Evolutionary conservation across 2,888 invertebrate genomes (phyloP), one percentile per base, ranked within the genome.

Genomic region (Blastobasis adustella): DNA sequence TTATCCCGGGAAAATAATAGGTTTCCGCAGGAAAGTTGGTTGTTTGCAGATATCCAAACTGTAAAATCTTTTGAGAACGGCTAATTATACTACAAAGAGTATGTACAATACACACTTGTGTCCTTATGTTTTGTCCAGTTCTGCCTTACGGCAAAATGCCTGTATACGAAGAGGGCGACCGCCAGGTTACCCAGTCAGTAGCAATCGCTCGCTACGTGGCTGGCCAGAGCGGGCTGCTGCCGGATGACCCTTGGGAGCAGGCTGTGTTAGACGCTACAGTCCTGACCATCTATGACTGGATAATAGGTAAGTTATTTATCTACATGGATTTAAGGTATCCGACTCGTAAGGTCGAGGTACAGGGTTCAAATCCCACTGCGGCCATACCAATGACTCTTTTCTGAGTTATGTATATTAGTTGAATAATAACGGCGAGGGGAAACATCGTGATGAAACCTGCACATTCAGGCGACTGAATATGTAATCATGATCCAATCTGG

Each of bases 91-190:
- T 2, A 45, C 2, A 8, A 45, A 10, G n/a, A 8, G 10, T 10
- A 10, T n/a, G n/a, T 45, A 6, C 6, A 6, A 45, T 45, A 45
- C 23, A 10, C 23, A 10, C 5, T n/a, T 45, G 6, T 45, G 44
- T 23, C 5, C 10, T 10, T 45, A 36, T 9, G 7, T 41, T 42
- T 5, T 49, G 49, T 57, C 7, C 49, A 86, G 84, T 61, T 6
- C 76, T 75, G 69, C 84, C 84, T 8, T 71, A 79, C 67, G 76
- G 76, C 0, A 77, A 76, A 50, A 47, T 78, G 44, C 85, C 86
- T 0, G 65, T 81, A 4, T 55, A 84, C 54, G 80, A 82, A 50
- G 78, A 82, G 42, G 82, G 80, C 1, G 72, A 77, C 52, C 58
- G 62, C 23, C 7, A 8, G 6, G 72, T 74, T 44, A 61, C 71